Conservation (phyloP, 2,113 vertebrate species). For the Dromaius novaehollandiae region DNA sequence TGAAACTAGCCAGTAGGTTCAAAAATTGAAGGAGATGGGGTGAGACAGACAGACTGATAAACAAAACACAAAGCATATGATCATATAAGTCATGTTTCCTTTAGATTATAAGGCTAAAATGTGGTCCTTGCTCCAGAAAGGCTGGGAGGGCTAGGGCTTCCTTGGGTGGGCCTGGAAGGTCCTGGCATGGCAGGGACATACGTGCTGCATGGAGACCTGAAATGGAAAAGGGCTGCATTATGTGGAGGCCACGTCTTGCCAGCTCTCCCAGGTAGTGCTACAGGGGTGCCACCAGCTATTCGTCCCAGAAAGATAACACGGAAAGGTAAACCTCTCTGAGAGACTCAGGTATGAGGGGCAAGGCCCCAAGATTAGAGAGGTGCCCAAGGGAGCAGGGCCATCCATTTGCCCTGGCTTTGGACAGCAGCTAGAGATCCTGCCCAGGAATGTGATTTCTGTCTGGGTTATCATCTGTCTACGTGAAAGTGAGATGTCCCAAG, state of each 20-base stretch:
- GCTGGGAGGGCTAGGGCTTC: fast-evolving
- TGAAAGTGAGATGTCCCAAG: no score
- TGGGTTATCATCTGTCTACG: not conserved
- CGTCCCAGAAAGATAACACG: no score
- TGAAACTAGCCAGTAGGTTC: not conserved
- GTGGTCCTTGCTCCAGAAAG: not conserved
- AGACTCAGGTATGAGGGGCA: not conserved
- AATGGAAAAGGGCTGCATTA: not conserved
- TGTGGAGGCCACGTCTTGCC: not conserved
- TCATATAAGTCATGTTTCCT: fast-evolving
- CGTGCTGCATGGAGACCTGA: no score
- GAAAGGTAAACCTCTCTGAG: not conserved
- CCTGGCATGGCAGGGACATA: fast-evolving
- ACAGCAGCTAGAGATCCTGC: not conserved
- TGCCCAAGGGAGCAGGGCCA: not conserved
- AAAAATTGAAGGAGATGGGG: not conserved
- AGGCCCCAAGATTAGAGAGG: not conserved
- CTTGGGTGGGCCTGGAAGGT: not conserved
- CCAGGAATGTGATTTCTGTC: not conserved
- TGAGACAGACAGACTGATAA: fast-evolving
- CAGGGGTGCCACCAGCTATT: no score
- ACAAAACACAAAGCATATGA: not conserved
- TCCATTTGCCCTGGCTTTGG: not conserved
- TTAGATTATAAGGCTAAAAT: not conserved
- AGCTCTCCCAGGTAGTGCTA: no score